Base-by-base conservation (phyloP, 2,888 invertebrate species). In the Zygaena filipendulae region DNA sequence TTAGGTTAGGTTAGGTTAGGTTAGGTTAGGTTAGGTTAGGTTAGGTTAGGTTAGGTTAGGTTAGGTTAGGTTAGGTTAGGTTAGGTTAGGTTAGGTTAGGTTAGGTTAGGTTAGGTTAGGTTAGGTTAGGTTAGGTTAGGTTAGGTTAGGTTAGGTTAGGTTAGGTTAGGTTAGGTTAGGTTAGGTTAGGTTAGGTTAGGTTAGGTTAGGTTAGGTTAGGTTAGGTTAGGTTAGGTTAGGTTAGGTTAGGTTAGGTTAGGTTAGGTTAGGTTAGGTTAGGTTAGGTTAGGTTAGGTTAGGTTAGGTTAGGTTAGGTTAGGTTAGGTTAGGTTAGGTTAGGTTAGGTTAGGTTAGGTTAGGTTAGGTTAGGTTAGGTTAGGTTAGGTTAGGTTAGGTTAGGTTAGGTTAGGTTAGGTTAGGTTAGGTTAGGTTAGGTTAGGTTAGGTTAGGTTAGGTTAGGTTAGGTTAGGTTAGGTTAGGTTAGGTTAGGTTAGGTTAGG, bases 401-500 rank as follows among this genome's bases (percentile, higher is more conserved):
- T n/a, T n/a, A n/a, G n/a, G n/a, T n/a, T n/a, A n/a, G n/a, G n/a
- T n/a, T n/a, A n/a, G n/a, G n/a, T n/a, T n/a, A n/a, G n/a, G n/a
- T n/a, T n/a, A n/a, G n/a, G n/a, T n/a, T n/a, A n/a, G n/a, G 22
- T 22, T 22, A 22, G 22, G 22, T 22, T 22, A 22, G 22, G 22
- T 22, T 22, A 22, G 22, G 22, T 22, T 22, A 22, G 22, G 22
- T 22, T 22, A 22, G 22, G 22, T 22, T 22, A 22, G 22, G 22
- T 22, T 22, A 22, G 22, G 22, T 22, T 22, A 22, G 22, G 22
- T 22, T 22, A 22, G 22, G 22, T 22, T 22, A n/a, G 16, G 25
- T 13, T 25, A 14, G 16, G 25, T 25, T 25, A 25, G 25, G 25
- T 25, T 25, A 20, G 16, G 25, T 25, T 25, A 25, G 25, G 25